Conservation (phyloP, 53 echinoderm and acorn worm genomes). For the Echinarachnius parma region DNA sequence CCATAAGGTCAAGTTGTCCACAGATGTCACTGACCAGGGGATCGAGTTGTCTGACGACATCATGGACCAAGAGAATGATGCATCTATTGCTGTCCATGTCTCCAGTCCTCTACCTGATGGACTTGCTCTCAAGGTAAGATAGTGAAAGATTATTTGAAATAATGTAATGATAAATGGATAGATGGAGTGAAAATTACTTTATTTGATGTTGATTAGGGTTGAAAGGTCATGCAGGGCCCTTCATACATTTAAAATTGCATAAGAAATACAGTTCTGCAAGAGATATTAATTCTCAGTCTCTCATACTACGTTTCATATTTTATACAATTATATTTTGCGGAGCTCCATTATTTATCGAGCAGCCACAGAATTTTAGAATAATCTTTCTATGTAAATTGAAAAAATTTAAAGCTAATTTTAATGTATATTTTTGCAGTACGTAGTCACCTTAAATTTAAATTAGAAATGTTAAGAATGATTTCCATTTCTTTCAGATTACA, state of each 20-base stretch:
- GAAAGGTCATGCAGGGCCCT: not conserved
- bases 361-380: not conserved
- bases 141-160: not conserved
- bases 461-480: no score
- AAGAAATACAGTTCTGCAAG: not conserved
- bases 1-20: no score
- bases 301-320: not conserved
- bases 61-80: no score
- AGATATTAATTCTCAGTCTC: not conserved
- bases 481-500: slow-evolving; percentile 32
- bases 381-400: not conserved
- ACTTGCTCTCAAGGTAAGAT: no score
- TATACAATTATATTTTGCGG: slow-evolving; percentile 2
- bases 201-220: not conserved
- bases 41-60: no score
- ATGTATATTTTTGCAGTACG: not conserved
- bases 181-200: no score
- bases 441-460: no score
- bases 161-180: not conserved
- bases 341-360: slow-evolving; percentile 3
- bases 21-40: no score
- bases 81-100: no score
- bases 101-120: no score
- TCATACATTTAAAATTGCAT: not conserved
- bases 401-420: no score